Conservation (phyloP, 2,888 invertebrate species). For the Actias luna region DNA sequence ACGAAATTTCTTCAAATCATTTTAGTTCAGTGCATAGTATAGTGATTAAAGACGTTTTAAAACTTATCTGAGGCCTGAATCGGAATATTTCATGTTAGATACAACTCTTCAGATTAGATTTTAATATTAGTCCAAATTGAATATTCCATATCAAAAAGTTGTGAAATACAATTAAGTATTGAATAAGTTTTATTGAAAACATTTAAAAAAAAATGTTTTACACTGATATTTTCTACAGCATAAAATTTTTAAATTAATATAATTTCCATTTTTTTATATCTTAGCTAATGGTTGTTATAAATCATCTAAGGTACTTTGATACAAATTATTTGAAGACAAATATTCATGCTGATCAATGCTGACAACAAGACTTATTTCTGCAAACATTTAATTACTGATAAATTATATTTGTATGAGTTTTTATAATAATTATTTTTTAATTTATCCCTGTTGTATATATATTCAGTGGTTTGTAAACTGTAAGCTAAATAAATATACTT, state of each 20-base stretch:
- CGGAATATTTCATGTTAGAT: neutral
- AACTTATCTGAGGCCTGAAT: too few relatives aligned
- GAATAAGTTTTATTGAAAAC: too few relatives aligned
- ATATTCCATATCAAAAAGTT: neutral
- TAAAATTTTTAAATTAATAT: too few relatives aligned
- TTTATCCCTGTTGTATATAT: neutral
- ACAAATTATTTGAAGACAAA: neutral
- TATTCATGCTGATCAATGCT: neutral
- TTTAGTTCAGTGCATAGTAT: neutral
- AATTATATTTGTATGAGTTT: neutral
- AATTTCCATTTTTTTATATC: too few relatives aligned
- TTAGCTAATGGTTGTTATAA: too few relatives aligned
- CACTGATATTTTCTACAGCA: too few relatives aligned
- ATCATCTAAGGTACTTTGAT: neutral
- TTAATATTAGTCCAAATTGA: neutral
- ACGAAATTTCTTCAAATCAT: neutral
- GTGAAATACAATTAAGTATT: too few relatives aligned
- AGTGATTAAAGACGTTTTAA: neutral
- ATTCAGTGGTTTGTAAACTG: neutral
- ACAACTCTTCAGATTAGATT: neutral
- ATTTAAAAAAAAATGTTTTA: too few relatives aligned
- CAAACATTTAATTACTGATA: neutral
- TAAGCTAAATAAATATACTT: slow-evolving; percentile 4
- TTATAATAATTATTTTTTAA: neutral
- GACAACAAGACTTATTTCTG: neutral